Evolutionary conservation across 2,797 vertebrate species (phyloP).

Genomic region (Phataginus tricuspis): DNA sequence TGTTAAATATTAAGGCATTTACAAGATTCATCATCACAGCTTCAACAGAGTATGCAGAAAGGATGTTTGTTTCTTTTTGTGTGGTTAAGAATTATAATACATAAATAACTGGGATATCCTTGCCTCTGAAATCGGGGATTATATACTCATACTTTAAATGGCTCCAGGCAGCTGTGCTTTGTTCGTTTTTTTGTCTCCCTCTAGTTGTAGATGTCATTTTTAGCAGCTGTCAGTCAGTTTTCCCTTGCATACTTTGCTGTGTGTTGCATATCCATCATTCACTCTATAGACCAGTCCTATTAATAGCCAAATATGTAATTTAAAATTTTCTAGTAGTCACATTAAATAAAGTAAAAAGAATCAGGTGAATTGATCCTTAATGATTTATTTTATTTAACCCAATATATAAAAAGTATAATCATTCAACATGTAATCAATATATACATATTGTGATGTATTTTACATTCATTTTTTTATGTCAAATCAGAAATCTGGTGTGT

Average conservation of each 20-base stretch:
- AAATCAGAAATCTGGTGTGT: not conserved
- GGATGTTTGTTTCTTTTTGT: not conserved
- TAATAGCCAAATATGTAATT: not conserved
- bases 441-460: not conserved
- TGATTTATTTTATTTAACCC: not conserved
- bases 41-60: not conserved
- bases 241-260: not conserved
- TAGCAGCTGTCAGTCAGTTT: not conserved
- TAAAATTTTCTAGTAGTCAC: not conserved
- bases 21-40: not conserved
- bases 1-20: slow-evolving; percentile 32
- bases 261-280: not conserved
- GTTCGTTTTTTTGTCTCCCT: not conserved
- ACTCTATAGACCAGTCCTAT: not conserved
- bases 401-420: not conserved
- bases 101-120: not conserved
- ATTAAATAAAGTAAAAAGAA: slow-evolving; percentile 31
- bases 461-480: not conserved
- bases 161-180: not conserved
- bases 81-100: not conserved
- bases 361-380: not conserved
- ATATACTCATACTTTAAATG: not conserved
- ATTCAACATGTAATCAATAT: not conserved
- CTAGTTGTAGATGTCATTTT: not conserved
- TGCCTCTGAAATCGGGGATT: not conserved